phyloP scores from a whole-genome alignment of 2,113 vertebrate genomes.

The Lepisosteus oculatus region DNA sequence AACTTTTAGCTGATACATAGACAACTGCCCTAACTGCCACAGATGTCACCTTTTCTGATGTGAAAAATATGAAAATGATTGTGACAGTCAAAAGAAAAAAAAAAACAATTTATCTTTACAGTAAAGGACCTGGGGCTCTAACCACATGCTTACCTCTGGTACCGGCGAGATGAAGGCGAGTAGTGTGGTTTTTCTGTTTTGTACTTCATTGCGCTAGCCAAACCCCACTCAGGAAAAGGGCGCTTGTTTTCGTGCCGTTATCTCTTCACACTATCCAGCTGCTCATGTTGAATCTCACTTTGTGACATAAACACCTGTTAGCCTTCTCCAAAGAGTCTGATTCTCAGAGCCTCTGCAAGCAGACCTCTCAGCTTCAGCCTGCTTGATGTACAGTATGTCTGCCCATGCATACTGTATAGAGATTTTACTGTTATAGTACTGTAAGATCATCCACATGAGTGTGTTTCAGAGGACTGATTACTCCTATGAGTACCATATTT shows the following conservation, averaged over 20 bases:
- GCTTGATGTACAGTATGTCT: no score
- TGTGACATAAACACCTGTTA: conserved; percentile 52
- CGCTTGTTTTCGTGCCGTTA: conserved; percentile 54
- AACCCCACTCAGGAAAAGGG: conserved; percentile 32
- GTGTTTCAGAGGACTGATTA: no score
- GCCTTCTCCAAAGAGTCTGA: conserved; percentile 35
- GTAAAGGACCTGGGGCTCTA: conserved; percentile 31
- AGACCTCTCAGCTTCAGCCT: no score
- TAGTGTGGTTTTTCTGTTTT: conserved; percentile 36
- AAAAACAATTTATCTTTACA: conserved; percentile 31
- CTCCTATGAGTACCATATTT: no score
- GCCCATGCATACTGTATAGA: no score
- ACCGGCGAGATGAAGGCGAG: conserved; percentile 33
- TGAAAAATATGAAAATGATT: conserved; percentile 16
- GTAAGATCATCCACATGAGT: no score
- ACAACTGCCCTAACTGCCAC: conserved; percentile 32
- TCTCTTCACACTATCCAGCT: conserved; percentile 56
- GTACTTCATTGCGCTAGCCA: conserved; percentile 18
- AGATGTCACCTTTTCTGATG: conserved; percentile 34
- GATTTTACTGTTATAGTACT: no score
- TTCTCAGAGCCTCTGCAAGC: neutral
- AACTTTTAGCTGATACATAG: conserved; percentile 17
- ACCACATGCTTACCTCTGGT: conserved; percentile 28
- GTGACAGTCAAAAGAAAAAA: conserved; percentile 5
- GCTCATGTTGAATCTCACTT: conserved; percentile 33